Percentiles rank a stretch among this genome's conserved stretches.
Evolutionary conservation across 2,888 invertebrate species (phyloP).

Genomic region (Ectropis crepuscularia): DNA sequence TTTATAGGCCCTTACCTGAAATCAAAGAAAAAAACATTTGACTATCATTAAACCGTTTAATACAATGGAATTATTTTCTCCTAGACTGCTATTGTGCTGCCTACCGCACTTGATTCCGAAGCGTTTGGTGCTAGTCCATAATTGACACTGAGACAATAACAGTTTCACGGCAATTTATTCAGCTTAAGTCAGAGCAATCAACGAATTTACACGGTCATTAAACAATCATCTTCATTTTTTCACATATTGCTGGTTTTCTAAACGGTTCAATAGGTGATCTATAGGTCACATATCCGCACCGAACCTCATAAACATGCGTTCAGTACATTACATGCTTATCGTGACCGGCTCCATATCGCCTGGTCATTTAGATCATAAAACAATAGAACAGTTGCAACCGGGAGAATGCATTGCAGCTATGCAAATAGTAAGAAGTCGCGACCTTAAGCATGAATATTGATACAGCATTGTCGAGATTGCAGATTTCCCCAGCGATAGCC

Average conservation of each 20-base stretch:
- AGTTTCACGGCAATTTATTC: constrained; percentile 38
- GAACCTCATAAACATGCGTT: constrained; percentile 55
- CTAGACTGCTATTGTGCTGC: constrained; percentile 43
- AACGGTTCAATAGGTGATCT: constrained; percentile 16
- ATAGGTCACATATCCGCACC: constrained; percentile 42
- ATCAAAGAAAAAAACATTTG: constrained; percentile 40
- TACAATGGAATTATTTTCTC: constrained; percentile 45
- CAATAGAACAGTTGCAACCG: constrained; percentile 81
- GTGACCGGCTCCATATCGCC: constrained; percentile 78
- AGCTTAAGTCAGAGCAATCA: constrained; percentile 35
- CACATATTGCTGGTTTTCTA: neutral
- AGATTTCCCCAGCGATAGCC: constrained; percentile 75
- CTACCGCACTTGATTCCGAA: constrained; percentile 38
- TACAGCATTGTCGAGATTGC: constrained; percentile 80
- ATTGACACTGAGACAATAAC: constrained; percentile 36
- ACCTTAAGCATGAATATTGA: constrained; percentile 83
- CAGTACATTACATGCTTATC: constrained; percentile 73
- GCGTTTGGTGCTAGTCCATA: constrained; percentile 28
- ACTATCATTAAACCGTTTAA: constrained; percentile 41
- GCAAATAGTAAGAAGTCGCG: constrained; percentile 81
- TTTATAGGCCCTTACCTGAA: constrained; percentile 44
- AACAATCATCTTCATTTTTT: constrained; percentile 14
- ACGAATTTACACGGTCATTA: constrained; percentile 18
- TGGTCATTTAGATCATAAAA: constrained; percentile 84
- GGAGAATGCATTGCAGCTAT: constrained; percentile 81